Percentiles rank a stretch among this genome's conserved stretches.
Conservation (phyloP, 2,797 vertebrate genomes). For the Perdix hodgsoniae region DNA sequence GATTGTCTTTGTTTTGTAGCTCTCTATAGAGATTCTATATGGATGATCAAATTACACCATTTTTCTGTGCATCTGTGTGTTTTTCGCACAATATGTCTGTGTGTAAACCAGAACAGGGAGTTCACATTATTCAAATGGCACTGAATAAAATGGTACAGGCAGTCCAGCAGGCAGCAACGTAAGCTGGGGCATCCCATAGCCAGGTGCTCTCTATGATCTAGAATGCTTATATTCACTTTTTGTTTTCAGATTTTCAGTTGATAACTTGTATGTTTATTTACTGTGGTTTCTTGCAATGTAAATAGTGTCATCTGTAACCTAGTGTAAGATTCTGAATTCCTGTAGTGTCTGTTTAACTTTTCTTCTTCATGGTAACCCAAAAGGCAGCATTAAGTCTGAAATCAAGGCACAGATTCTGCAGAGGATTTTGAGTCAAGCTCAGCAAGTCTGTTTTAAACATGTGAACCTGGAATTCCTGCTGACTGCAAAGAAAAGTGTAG, state of each 20-base stretch:
- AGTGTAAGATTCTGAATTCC: background rate
- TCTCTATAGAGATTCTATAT: background rate
- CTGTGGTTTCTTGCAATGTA: background rate
- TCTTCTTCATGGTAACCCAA: background rate
- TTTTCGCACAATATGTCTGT: background rate
- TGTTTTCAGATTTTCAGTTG: background rate
- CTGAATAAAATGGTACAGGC: background rate
- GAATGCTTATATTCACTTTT: background rate
- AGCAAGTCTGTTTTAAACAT: background rate
- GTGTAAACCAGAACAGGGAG: background rate
- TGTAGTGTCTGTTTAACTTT: background rate
- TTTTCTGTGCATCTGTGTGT: background rate
- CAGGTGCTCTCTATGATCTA: background rate
- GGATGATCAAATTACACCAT: background rate
- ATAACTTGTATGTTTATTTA: background rate
- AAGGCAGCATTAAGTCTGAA: background rate
- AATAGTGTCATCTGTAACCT: background rate
- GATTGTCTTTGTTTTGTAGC: slow-evolving; percentile 22
- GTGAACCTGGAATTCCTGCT: background rate
- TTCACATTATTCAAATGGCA: background rate
- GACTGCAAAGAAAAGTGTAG: background rate
- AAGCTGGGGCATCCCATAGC: background rate
- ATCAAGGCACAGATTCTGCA: background rate
- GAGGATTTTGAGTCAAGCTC: background rate
- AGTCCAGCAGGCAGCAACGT: background rate